Evolutionary conservation across 2,888 invertebrate genomes (phyloP).

Genomic region (Copidosoma aretas): DNA sequence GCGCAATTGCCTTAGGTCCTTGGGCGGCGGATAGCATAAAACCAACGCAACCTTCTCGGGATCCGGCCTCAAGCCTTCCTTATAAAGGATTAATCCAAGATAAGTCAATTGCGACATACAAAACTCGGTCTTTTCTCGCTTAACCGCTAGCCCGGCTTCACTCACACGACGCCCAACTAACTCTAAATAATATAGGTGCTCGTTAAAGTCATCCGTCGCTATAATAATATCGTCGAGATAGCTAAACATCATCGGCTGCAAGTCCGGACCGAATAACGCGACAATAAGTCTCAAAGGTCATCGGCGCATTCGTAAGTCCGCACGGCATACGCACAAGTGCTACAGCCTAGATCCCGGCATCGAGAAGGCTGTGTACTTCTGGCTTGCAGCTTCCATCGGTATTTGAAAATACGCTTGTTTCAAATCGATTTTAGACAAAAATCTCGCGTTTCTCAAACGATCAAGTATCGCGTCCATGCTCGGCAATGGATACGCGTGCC

Average conservation of each 20-base stretch:
- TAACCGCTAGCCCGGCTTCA: neutral
- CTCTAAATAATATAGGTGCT: conserved; percentile 26
- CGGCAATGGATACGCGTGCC: conserved; percentile 51
- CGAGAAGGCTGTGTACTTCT: neutral
- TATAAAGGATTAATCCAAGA: conserved; percentile 22
- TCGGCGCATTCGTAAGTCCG: conserved; percentile 37
- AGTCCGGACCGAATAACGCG: conserved; percentile 39
- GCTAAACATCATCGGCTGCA: conserved; percentile 31
- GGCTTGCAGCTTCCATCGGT: neutral
- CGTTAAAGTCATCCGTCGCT: conserved; percentile 31
- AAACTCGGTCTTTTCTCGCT: conserved; percentile 5
- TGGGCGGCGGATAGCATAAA: neutral
- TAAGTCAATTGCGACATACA: neutral
- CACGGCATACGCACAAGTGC: conserved; percentile 9
- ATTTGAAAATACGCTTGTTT: conserved; percentile 35
- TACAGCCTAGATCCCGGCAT: neutral
- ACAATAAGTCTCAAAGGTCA: conserved; percentile 38
- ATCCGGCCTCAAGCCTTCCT: conserved; percentile 36
- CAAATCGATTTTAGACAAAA: conserved; percentile 50
- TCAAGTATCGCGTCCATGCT: conserved; percentile 49
- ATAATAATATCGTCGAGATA: conserved; percentile 39
- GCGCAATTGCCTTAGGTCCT: conserved; percentile 28
- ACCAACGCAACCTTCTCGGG: conserved; percentile 29
- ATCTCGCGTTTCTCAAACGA: conserved; percentile 47
- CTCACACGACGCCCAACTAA: neutral